Conservation (phyloP, 1,140 invertebrate species). For the Asobara japonica region DNA sequence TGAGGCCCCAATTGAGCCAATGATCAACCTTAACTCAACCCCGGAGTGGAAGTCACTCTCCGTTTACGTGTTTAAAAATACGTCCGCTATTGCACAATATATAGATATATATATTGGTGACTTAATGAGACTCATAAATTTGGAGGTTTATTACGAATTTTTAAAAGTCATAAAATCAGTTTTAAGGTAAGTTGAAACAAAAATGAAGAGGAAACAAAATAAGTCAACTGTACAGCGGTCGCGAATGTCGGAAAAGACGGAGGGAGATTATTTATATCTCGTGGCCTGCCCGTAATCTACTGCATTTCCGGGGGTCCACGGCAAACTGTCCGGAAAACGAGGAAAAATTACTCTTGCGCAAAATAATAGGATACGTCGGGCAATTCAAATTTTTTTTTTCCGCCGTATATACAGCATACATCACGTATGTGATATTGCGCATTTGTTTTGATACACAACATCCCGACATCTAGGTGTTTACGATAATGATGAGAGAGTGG, state of each 20-base stretch:
- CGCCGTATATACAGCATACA: conserved; percentile 3
- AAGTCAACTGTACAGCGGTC: conserved; percentile 20
- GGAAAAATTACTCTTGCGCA: conserved; percentile 58
- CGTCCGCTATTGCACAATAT: no score
- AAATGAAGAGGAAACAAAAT: conserved; percentile 29
- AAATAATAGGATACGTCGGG: conserved; percentile 50
- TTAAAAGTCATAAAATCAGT: background rate
- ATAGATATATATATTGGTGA: no score
- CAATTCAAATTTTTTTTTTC: conserved; percentile 25
- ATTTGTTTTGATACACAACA: background rate
- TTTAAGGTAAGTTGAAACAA: background rate
- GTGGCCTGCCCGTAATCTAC: conserved; percentile 50
- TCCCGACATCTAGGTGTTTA: background rate
- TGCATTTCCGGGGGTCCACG: conserved; percentile 46
- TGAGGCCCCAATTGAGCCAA: no score
- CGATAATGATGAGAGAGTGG: background rate
- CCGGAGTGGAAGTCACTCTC: no score
- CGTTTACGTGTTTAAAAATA: no score
- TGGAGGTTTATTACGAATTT: background rate
- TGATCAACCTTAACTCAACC: no score
- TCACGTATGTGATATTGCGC: conserved; percentile 11
- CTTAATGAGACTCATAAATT: no score
- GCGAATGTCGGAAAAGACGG: conserved; percentile 46
- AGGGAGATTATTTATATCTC: conserved; percentile 60
- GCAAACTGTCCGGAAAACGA: conserved; percentile 63